Base-by-base conservation (phyloP, 2,888 invertebrate species). In the Lepeophtheirus nordmannii region DNA sequence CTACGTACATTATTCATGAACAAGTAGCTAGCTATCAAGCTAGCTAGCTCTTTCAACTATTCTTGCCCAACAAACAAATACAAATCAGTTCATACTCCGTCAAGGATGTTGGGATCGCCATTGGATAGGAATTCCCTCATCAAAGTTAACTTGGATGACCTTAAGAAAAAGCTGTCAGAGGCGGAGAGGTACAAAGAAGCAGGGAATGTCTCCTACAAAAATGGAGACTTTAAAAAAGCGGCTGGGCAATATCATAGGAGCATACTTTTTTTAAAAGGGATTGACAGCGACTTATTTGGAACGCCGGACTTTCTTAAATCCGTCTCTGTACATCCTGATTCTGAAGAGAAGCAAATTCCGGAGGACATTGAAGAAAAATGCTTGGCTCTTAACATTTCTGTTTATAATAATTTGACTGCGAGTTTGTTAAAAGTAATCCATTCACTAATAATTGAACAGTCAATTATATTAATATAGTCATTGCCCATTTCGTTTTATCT, bases 151-250 rank as follows among this genome's bases (percentile, higher is more conserved):
- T 17, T n/a, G 53, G 8, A 17, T 46, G 53, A 46, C 8, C n/a
- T 61, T 1, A 37, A 37, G 20, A 17, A 23, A 8, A 61, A 61
- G 37, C 10, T 61, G n/a, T n/a, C n/a, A n/a, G n/a, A 22, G 20
- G 61, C 61, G 1, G n/a, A 30, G 39, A 17, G 12, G n/a, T 64
- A 23, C 37, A 64, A 64, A 30, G 37, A 64, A 10, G 57, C 17
- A 30, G 64, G 64, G 14, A 64, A 64, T 64, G 64, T 30, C n/a
- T 37, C 10, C 30, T 64, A 64, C 57, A 64, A 64, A 20, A 17
- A 23, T 11, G 46, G 46, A 57, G 64, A 64, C n/a, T 64, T 22
- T 53, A 64, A 53, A 64, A 53, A 30, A n/a, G 64, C 64, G 5
- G 46, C 46, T 14, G 30, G 64, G 30, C 30, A 56, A 57, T 64